Conservation (phyloP, 53 echinoderm and acorn worm genomes). For the Henricia sp. region DNA sequence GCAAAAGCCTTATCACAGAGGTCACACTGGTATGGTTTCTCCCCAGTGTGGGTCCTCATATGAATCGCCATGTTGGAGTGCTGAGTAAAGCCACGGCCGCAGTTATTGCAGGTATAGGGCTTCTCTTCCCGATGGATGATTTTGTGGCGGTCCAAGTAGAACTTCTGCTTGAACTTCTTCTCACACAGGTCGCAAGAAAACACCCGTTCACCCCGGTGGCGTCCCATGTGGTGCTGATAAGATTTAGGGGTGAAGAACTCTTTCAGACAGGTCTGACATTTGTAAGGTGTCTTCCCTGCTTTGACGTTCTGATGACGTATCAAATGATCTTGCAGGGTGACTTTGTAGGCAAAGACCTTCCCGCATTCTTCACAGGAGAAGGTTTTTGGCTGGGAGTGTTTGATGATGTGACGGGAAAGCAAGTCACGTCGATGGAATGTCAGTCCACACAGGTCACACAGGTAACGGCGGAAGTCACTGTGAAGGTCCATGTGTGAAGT, state of each 20-base stretch:
- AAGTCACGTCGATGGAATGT: conserved; percentile 68
- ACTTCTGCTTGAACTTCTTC: conserved; percentile 73
- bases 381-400: conserved; percentile 69
- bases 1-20: conserved; percentile 81
- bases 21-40: conserved; percentile 84
- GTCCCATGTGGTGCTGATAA: conserved; percentile 74
- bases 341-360: conserved; percentile 70
- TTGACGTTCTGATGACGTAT: conserved; percentile 73
- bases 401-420: conserved; percentile 62
- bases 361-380: conserved; percentile 75
- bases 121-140: conserved; percentile 80
- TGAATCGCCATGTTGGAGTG: conserved; percentile 80
- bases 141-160: conserved; percentile 79
- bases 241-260: conserved; percentile 80
- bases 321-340: conserved; percentile 70
- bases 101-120: conserved; percentile 75
- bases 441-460: conserved; percentile 64
- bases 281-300: conserved; percentile 67
- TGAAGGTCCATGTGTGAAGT: conserved; percentile 65
- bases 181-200: conserved; percentile 77
- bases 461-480: conserved; percentile 55
- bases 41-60: conserved; percentile 84
- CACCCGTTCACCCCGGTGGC: conserved; percentile 75
- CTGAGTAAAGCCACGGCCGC: conserved; percentile 81
- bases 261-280: conserved; percentile 76